These are phyloP conservation scores for Zaprionus capensis DNA, from an alignment of 1,140 invertebrate genomes.

Conservation along the genomic window DNA sequence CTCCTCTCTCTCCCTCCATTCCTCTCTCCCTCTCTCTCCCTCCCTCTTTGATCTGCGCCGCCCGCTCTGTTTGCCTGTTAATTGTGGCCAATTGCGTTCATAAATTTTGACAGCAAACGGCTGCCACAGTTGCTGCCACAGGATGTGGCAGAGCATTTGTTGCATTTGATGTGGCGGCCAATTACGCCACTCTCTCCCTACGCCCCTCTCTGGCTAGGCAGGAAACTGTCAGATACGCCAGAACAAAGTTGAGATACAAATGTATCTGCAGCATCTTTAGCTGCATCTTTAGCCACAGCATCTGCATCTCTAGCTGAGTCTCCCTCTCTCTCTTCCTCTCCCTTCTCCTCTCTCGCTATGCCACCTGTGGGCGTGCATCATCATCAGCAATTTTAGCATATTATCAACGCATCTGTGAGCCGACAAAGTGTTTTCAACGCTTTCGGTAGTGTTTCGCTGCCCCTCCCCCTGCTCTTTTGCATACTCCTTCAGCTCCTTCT, in stretches of 20 bases:
- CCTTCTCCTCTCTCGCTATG: background rate
- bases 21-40: background rate
- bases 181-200: conserved; percentile 41
- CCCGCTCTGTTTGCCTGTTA: conserved; percentile 37
- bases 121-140: conserved; percentile 60
- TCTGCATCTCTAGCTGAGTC: conserved; percentile 43
- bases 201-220: conserved; percentile 25
- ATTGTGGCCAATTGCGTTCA: conserved; percentile 48
- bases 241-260: conserved; percentile 49
- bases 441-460: conserved; percentile 65
- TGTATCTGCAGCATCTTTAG: conserved; percentile 54
- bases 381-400: conserved; percentile 82
- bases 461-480: background rate
- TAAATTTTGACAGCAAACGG: conserved; percentile 78
- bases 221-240: conserved; percentile 58
- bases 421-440: conserved; percentile 83
- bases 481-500: background rate
- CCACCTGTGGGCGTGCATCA: conserved; percentile 79
- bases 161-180: conserved; percentile 71
- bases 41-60: conserved; percentile 34
- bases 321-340: conserved; percentile 28
- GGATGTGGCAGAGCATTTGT: conserved; percentile 69
- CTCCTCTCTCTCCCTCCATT: background rate
- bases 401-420: conserved; percentile 82
- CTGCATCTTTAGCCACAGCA: conserved; percentile 15